These are phyloP conservation scores for Gonocerus acuteangulatus DNA, from an alignment of 2,888 invertebrate genomes.

Conservation along the genomic window DNA sequence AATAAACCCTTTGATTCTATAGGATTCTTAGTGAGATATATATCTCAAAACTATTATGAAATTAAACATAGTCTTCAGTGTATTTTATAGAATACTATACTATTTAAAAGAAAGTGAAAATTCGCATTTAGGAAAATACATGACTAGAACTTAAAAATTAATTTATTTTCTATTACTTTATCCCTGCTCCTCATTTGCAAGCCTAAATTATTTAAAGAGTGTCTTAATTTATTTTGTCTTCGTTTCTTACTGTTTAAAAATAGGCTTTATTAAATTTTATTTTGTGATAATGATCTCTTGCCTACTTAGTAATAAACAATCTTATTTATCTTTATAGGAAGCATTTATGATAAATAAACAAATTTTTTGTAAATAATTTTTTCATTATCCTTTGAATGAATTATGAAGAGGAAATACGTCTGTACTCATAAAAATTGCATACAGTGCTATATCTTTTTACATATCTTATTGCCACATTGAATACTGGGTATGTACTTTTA, in stretches of 20 bases:
- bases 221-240: neutral
- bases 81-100: conserved; percentile 11
- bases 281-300: conserved; percentile 23
- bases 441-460: too few relatives aligned
- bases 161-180: conserved; percentile 15
- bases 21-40: neutral
- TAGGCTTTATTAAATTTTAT: neutral
- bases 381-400: too few relatives aligned
- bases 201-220: too few relatives aligned
- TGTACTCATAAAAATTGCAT: too few relatives aligned
- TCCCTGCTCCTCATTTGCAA: too few relatives aligned
- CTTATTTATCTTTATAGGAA: conserved; percentile 20
- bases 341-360: conserved; percentile 13
- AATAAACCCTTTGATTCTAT: neutral
- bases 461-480: too few relatives aligned
- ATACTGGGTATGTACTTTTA: too few relatives aligned
- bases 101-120: conserved; percentile 16
- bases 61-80: conserved; percentile 17
- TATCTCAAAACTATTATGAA: neutral
- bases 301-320: neutral
- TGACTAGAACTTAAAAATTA: conserved; percentile 6
- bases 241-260: neutral
- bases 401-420: too few relatives aligned
- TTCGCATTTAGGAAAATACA: conserved; percentile 22
- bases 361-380: neutral